Conservation (phyloP, 2,888 invertebrate genomes). For the Plusia festucae region DNA sequence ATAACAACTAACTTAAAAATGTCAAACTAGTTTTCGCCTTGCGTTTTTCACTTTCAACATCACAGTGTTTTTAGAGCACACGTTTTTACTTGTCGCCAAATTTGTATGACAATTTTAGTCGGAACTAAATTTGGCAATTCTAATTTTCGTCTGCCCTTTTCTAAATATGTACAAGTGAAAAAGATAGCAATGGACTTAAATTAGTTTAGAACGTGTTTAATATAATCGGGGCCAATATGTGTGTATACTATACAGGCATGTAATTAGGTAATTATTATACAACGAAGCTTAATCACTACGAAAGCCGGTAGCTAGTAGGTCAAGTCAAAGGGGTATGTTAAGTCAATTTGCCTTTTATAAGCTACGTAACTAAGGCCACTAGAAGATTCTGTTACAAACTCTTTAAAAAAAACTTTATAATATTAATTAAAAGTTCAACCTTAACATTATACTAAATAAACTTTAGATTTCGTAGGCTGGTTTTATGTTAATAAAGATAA, state of each 20-base stretch:
- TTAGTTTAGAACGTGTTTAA: no score
- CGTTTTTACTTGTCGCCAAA: no score
- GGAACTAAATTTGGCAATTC: no score
- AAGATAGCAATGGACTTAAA: no score
- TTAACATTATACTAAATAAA: constrained; percentile 23
- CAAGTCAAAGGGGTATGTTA: constrained; percentile 16
- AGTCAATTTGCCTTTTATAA: constrained; percentile 14
- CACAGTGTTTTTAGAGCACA: no score
- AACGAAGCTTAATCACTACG: not conserved
- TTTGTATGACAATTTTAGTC: no score
- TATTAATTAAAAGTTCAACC: constrained; percentile 20
- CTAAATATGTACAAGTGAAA: no score
- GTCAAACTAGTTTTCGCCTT: no score
- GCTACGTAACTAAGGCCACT: constrained; percentile 9
- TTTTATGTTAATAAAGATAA: constrained; percentile 8
- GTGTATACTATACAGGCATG: not conserved
- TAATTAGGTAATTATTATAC: not conserved
- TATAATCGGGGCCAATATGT: no score
- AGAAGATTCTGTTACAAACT: constrained; percentile 18
- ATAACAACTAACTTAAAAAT: no score
- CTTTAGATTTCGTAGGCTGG: constrained; percentile 11
- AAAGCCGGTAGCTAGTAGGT: not conserved
- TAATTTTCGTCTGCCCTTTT: no score
- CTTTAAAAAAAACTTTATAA: constrained; percentile 19
- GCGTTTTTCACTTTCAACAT: no score